Evolutionary conservation across 2,797 vertebrate genomes (phyloP).

Genomic region (Micropoecilia bifurca): DNA sequence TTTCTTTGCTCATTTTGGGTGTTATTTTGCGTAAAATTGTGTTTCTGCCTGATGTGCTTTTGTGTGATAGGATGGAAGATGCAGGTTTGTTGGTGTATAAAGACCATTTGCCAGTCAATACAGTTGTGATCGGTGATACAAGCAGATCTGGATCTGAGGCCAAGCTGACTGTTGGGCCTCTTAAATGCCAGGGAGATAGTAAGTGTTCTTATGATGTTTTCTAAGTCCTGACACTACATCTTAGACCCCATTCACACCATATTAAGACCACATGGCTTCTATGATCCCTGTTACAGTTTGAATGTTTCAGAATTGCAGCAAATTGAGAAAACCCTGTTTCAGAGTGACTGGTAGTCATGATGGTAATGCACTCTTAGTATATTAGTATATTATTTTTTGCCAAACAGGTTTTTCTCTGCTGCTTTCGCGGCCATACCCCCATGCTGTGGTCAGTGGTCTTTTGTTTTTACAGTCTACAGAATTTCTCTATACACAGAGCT

Average conservation of each 20-base stretch:
- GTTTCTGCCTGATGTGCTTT: conserved; percentile 6
- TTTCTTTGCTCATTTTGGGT: background rate
- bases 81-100: conserved; percentile 92
- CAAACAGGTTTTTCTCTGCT: too few species aligned
- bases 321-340: background rate
- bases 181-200: conserved; percentile 95
- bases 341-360: background rate
- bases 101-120: conserved; percentile 92
- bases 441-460: too few species aligned
- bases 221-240: background rate
- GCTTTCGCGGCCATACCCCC: too few species aligned
- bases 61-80: conserved; percentile 88
- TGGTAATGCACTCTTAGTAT: too few species aligned
- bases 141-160: conserved; percentile 91
- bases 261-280: background rate
- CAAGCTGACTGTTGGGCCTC: conserved; percentile 89
- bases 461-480: too few species aligned
- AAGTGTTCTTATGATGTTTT: conserved; percentile 68
- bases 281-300: background rate
- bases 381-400: too few species aligned
- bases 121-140: conserved; percentile 90
- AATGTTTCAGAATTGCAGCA: background rate
- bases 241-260: background rate
- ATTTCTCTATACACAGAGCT: too few species aligned
- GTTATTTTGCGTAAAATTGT: background rate